phyloP scores from a whole-genome alignment of 2,797 vertebrate species.

The Acrossocheilus wenchowensis region DNA sequence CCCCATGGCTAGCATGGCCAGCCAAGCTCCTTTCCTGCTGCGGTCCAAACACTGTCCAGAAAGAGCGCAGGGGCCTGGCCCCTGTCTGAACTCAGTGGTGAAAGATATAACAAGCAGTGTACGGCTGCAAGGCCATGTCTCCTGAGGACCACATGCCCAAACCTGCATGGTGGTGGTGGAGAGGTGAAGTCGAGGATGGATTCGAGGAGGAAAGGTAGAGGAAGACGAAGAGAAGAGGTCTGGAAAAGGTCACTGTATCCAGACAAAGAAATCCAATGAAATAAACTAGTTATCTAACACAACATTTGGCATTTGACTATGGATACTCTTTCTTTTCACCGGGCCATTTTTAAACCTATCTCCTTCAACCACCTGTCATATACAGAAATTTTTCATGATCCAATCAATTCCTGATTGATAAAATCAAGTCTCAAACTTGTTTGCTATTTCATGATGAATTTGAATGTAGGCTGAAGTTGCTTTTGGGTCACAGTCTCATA shows the following conservation, averaged over 20 bases:
- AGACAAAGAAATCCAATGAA: conserved; percentile 8
- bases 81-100: conserved; percentile 23
- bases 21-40: conserved; percentile 5
- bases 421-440: not conserved
- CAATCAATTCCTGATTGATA: not conserved
- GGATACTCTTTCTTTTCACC: not conserved
- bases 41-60: conserved; percentile 30
- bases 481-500: not conserved
- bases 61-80: conserved; percentile 19
- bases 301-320: not conserved
- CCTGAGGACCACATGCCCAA: conserved; percentile 42
- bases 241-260: conserved; percentile 1
- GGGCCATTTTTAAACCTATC: not conserved
- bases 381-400: not conserved
- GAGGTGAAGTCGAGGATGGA: conserved; percentile 42
- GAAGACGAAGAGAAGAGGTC: not conserved
- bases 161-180: conserved; percentile 19
- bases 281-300: not conserved
- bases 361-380: not conserved
- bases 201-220: not conserved
- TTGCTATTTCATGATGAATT: not conserved
- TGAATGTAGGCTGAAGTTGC: not conserved
- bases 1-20: not conserved
- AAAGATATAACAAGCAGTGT: conserved; percentile 42
- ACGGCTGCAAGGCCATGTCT: conserved; percentile 33